Conservation (phyloP, 2,888 invertebrate species). For the Ypsolopha scabrella region DNA sequence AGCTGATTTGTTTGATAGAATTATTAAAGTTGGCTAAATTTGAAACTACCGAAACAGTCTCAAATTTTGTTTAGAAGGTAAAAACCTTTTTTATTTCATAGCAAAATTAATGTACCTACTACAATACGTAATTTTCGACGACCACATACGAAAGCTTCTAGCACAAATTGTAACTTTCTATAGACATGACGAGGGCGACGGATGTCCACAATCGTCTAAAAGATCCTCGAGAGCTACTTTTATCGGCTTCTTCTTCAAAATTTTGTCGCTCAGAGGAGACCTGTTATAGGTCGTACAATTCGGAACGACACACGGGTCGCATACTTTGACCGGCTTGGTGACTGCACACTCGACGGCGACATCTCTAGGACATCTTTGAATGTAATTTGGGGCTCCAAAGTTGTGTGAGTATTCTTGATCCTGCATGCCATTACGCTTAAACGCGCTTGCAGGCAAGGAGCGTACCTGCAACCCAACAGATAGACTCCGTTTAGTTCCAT, state of each 20-base stretch:
- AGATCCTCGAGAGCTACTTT: conserved; percentile 42
- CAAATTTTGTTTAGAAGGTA: no score
- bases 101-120: no score
- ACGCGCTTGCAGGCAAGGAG: conserved; percentile 48
- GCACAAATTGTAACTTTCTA: no score
- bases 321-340: conserved; percentile 27
- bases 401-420: conserved; percentile 54
- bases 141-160: no score
- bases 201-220: conserved; percentile 17
- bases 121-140: not conserved
- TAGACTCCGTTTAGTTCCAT: conserved; percentile 27
- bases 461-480: conserved; percentile 56
- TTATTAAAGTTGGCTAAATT: no score
- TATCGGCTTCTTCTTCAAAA: conserved; percentile 38
- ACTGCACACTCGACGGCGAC: conserved; percentile 42
- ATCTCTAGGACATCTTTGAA: conserved; percentile 40
- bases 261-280: no score
- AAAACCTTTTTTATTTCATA: no score
- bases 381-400: conserved; percentile 48
- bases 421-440: conserved; percentile 63
- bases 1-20: no score
- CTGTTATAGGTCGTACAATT: conserved; percentile 9
- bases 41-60: no score
- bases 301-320: conserved; percentile 46
- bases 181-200: no score